A percentile compares a stretch with the other conserved stretches of the same genome.
These are phyloP conservation scores for Pocillopora meandrina DNA, from an alignment of 92 coral and sea anemone species.

Conservation along the genomic window DNA sequence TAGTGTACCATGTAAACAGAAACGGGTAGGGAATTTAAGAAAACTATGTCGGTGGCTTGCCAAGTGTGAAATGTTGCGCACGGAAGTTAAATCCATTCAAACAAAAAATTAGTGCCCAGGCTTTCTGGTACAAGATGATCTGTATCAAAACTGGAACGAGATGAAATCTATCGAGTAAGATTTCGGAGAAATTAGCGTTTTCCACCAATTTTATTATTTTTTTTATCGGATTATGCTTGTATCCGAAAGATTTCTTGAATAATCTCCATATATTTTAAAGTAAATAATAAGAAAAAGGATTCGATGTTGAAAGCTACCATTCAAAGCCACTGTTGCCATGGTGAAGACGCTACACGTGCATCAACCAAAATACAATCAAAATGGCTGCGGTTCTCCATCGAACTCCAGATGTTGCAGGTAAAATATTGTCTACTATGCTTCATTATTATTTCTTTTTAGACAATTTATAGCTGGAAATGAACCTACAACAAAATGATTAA, in stretches of 20 bases:
- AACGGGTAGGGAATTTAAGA: not conserved
- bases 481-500: no score
- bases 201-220: not conserved
- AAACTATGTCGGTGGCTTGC: not conserved
- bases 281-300: no score
- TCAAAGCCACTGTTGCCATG: slow-evolving; percentile 33
- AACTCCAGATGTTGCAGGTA: slow-evolving; percentile 26
- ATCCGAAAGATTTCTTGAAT: no score
- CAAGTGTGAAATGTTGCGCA: not conserved
- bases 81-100: slow-evolving; percentile 44
- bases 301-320: not conserved
- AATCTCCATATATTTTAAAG: no score
- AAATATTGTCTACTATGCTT: not conserved
- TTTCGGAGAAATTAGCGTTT: not conserved
- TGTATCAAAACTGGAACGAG: slow-evolving; percentile 9
- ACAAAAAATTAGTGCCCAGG: slow-evolving; percentile 6
- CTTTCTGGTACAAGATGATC: not conserved
- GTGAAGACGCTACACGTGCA: slow-evolving; percentile 49
- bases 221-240: not conserved
- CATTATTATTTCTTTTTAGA: not conserved
- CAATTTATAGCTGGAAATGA: not conserved
- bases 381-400: slow-evolving; percentile 25
- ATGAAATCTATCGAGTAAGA: no score
- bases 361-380: slow-evolving; percentile 24
- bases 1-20: not conserved